A percentile compares a stretch with the other conserved stretches of the same genome.
Evolutionary conservation across 2,797 vertebrate species (phyloP).

Genomic region (Philypnodon macrostomus): DNA sequence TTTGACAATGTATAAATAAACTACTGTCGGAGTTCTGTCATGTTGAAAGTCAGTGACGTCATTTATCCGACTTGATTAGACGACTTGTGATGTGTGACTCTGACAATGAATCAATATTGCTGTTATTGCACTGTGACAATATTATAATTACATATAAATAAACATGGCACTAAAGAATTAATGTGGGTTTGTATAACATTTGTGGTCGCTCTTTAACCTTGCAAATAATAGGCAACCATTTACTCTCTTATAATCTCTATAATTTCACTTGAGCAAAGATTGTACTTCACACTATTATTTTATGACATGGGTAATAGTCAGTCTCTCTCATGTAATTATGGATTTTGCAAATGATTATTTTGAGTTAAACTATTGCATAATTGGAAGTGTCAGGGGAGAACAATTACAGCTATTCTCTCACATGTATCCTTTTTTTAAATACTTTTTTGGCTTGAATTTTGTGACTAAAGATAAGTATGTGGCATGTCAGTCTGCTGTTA

Average conservation of each 20-base stretch:
- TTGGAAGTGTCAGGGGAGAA: not conserved
- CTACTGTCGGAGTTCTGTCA: no score
- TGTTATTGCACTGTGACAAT: no score
- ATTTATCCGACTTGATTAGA: no score
- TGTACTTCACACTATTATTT: not conserved
- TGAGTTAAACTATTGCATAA: not conserved
- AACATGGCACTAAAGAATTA: no score
- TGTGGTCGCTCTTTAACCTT: not conserved
- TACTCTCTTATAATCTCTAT: not conserved
- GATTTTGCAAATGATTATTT: not conserved
- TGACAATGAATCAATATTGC: no score
- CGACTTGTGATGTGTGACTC: no score
- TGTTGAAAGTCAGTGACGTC: no score
- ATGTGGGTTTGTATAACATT: no score
- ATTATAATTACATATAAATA: no score
- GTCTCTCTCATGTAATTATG: not conserved
- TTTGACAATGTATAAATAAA: no score
- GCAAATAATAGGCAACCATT: not conserved
- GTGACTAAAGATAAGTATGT: conserved; percentile 18
- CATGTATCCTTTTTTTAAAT: conserved; percentile 2
- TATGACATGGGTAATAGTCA: not conserved
- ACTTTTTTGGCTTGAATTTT: conserved; percentile 12
- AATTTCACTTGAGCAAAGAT: not conserved
- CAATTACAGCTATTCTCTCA: not conserved
- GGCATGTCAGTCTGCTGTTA: conserved; percentile 31